Base-by-base conservation (phyloP, 2,113 vertebrate genomes). In the Lutjanus erythropterus region DNA sequence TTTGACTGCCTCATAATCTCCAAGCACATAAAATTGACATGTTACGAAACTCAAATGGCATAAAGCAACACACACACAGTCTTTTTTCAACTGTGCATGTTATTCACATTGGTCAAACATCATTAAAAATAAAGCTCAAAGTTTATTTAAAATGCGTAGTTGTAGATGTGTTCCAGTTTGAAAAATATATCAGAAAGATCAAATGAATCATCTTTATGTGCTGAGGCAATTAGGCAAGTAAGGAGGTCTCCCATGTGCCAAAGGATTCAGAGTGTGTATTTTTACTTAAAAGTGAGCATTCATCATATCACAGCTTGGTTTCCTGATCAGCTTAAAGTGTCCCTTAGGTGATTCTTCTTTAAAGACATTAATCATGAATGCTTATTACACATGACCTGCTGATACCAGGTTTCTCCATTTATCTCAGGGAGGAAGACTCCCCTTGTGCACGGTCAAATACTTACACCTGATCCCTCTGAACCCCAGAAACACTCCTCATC, bases 301-400 rank as follows among this genome's bases (percentile, higher is more conserved):
- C 67, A 91, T 92, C 81, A 91, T 86, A 81, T 86, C 79, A 71
- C 88, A 85, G 88, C 78, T 58, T 88, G 84, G 76, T 82, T 86
- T 88, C 80, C 78, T 71, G 79, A 93, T 87, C 87, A 85, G 84
- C 80, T 83, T 85, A 85, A 88, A 85, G 75, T 78, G 84, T 89
- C 83, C 81, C 86, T 74, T 9, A 87, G 89, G 84, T 90, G 83
- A 86, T 76, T 86, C 80, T 76, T 90, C 86, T 86, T 92, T 84
- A 86, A 86, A 89, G 76, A 78, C 83, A 91, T 92, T 88, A 87
- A 90, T 91, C 88, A 87, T 80, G 60, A 81, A 79, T 78, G 81
- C 88, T 86, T 86, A 90, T 88, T 90, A 84, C 77, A 85, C 83
- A 83, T 86, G 84, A 85, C 87, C 86, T 84, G 80, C 90, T 86